Evolutionary conservation across 2,113 vertebrate species (phyloP).

Genomic region (Synchiropus splendidus): DNA sequence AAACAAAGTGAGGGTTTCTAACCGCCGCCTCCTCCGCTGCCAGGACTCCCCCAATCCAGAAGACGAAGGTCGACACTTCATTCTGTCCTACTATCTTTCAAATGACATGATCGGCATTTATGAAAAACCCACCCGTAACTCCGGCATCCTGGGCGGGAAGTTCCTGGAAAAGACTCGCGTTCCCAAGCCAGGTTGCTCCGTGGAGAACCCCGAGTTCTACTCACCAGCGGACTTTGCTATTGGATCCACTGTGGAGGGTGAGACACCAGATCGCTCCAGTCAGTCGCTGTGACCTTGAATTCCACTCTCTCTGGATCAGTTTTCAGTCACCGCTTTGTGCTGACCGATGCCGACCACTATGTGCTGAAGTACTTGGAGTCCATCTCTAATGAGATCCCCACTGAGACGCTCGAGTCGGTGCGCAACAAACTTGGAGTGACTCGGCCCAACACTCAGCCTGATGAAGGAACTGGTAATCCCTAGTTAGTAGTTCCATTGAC

Average conservation of each 20-base stretch:
- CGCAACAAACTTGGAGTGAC: conserved; percentile 32
- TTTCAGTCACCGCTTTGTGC: conserved; percentile 78
- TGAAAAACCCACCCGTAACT: conserved; percentile 75
- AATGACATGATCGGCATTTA: conserved; percentile 83
- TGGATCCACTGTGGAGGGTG: conserved; percentile 80
- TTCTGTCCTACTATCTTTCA: conserved; percentile 80
- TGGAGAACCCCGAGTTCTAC: conserved; percentile 75
- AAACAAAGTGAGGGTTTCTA: neutral
- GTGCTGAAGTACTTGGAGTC: conserved; percentile 81
- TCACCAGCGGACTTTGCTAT: conserved; percentile 79
- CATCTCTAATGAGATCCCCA: conserved; percentile 64
- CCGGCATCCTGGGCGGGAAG: conserved; percentile 79
- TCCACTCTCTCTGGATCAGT: conserved; percentile 57
- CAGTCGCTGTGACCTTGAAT: too few species aligned
- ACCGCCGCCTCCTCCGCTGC: neutral
- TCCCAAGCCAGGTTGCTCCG: conserved; percentile 68
- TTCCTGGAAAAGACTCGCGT: conserved; percentile 75
- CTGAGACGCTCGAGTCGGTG: conserved; percentile 67
- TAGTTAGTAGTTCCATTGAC: too few species aligned
- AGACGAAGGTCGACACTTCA: conserved; percentile 73
- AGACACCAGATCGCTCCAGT: neutral
- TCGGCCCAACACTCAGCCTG: neutral
- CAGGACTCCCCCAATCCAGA: conserved; percentile 77
- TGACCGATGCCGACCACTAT: conserved; percentile 74
- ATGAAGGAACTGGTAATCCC: conserved; percentile 12